phyloP scores from a whole-genome alignment of 2,113 vertebrate species.

The Nipponia nippon region DNA sequence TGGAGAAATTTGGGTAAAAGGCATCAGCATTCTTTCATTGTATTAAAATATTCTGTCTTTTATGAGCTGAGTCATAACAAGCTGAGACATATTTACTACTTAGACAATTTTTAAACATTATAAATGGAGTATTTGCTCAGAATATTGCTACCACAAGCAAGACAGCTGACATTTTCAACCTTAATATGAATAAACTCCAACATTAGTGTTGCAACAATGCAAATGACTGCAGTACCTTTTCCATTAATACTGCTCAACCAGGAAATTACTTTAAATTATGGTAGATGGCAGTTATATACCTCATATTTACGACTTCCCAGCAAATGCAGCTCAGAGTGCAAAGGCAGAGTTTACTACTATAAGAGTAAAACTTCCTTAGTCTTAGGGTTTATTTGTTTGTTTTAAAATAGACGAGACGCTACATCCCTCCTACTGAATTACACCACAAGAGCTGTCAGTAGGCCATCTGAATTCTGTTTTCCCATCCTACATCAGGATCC shows the following conservation, averaged over 20 bases:
- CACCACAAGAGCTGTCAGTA: not conserved
- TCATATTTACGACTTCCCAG: not conserved
- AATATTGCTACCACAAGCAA: constrained; percentile 27
- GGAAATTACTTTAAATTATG: constrained; percentile 44
- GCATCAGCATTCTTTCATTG: constrained; percentile 31
- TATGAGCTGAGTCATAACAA: constrained; percentile 54
- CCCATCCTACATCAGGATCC: not conserved
- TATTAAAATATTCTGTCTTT: constrained; percentile 38
- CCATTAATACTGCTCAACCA: constrained; percentile 21
- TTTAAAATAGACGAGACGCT: not conserved
- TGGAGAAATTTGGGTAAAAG: constrained; percentile 19
- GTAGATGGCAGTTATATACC: not conserved
- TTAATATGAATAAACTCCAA: constrained; percentile 27
- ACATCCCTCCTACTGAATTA: not conserved
- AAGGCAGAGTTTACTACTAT: not conserved
- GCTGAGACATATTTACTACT: constrained; percentile 46
- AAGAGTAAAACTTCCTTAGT: not conserved
- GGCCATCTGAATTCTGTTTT: constrained; percentile 5
- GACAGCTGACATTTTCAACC: constrained; percentile 36
- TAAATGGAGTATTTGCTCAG: constrained; percentile 1
- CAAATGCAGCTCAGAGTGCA: not conserved
- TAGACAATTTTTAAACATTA: constrained; percentile 33
- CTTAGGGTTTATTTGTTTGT: constrained; percentile 5
- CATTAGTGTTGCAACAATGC: not conserved
- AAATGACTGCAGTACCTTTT: constrained; percentile 22